Conservation (phyloP, 2,797 vertebrate species). For the Ptychobarbus kaznakovi region DNA sequence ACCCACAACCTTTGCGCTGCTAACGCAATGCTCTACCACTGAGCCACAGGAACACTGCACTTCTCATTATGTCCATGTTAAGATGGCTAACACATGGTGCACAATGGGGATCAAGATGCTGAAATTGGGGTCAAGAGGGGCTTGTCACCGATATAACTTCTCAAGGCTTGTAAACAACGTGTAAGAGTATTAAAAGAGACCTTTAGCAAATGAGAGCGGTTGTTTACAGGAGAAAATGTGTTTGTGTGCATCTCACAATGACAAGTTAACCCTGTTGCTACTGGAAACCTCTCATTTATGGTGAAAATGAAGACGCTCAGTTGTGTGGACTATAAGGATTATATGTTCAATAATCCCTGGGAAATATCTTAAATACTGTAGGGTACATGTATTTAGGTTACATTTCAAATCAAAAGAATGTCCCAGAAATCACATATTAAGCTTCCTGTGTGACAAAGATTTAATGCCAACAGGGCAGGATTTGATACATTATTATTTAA, state of each 20-base stretch:
- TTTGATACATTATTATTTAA: conserved; percentile 10
- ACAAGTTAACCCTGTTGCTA: conserved; percentile 6
- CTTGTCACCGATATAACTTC: conserved; percentile 71
- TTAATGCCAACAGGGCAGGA: not conserved
- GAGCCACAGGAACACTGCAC: no score
- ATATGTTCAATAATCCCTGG: not conserved
- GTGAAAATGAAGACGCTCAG: not conserved
- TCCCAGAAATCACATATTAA: not conserved
- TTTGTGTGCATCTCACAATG: conserved; percentile 16
- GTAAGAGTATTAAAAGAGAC: conserved; percentile 39
- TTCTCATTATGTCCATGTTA: conserved; percentile 66
- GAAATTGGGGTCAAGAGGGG: conserved; percentile 77
- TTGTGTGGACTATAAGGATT: conserved; percentile 1
- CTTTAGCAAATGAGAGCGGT: conserved; percentile 1
- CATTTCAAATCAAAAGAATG: conserved; percentile 22
- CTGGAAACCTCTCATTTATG: not conserved
- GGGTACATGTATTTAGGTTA: not conserved
- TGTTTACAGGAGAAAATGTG: conserved; percentile 19
- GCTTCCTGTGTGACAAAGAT: not conserved
- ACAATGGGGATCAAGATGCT: conserved; percentile 62
- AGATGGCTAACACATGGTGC: conserved; percentile 68
- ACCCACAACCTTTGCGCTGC: no score
- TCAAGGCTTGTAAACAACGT: conserved; percentile 65
- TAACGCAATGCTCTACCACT: no score
- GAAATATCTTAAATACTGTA: not conserved